Evolutionary conservation across 2,797 vertebrate species (phyloP), one percentile per base, ranked within the genome.

Genomic region (Linurgus olivaceus): DNA sequence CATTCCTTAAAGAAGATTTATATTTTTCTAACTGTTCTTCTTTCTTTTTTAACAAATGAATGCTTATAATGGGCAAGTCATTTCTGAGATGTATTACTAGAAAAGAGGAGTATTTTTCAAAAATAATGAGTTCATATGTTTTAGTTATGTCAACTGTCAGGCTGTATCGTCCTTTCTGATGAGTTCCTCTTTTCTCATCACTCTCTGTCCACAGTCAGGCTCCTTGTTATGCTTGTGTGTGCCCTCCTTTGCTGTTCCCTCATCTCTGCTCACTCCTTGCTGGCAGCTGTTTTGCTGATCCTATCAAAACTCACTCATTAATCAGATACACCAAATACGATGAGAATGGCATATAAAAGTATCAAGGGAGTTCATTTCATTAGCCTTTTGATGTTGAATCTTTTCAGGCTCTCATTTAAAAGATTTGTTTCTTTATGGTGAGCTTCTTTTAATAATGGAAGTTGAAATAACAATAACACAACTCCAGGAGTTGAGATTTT

Each of bases 1-100:
- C 97, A 98, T 96, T 96, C 93, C 95, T 97, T 96, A 95, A 97
- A 96, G 97, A 95, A 95, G 92, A 86, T 96, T 96, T 97, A 86
- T 96, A 90, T 96, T 96, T 97, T 93, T 94, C 75, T 96, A 86
- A 94, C 80, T 91, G 87, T 94, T 94, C 89, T 72, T 96, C 94
- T 93, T 93, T 84, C 80, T 78, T 92, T 92, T 79, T 94, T 93
- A 97, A 95, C 85, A 93, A 96, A 96, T 96, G 93, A 96, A 94
- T 92, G 90, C 88, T 95, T 95, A 94, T 91, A 93, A 91, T 95
- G 71, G 82, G 95, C 92, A 90, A 95, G 88, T 95, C 92, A 73
- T 94, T 90, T 93, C 93, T 83, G 87, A 95, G 96, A 96, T 85
- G 62, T 94, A 90, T 90, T 91, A 89, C 82, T 82, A 89, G 92